phyloP scores from a whole-genome alignment of 1,140 invertebrate genomes.

The Zaprionus ornatus region DNA sequence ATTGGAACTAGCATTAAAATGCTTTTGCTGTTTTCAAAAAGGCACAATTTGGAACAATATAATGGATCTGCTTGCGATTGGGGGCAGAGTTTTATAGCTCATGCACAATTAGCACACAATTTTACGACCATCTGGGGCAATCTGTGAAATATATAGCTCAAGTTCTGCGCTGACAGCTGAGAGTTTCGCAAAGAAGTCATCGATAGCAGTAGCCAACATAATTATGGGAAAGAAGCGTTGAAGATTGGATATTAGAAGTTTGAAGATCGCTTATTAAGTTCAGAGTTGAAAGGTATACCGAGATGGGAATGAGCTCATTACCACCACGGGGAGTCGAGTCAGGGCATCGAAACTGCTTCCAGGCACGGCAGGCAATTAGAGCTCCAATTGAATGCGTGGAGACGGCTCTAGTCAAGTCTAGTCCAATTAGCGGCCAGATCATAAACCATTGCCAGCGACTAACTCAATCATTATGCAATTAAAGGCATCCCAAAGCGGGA shows the following conservation, averaged over 20 bases:
- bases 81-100: neutral
- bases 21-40: slow-evolving; percentile 28
- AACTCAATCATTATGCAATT: slow-evolving; percentile 78
- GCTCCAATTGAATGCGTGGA: neutral
- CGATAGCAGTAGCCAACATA: neutral
- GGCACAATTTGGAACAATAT: neutral
- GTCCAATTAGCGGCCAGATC: slow-evolving; percentile 71
- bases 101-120: neutral
- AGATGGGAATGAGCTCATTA: slow-evolving; percentile 41
- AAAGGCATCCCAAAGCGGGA: slow-evolving; percentile 34
- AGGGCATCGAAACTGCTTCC: slow-evolving; percentile 4
- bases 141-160: neutral
- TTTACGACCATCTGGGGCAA: neutral
- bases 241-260: slow-evolving; percentile 19
- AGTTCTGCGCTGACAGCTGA: neutral
- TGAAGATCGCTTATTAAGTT: slow-evolving; percentile 15
- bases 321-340: slow-evolving; percentile 48
- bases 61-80: neutral
- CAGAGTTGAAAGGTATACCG: slow-evolving; percentile 37
- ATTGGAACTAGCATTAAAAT: slow-evolving; percentile 42
- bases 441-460: slow-evolving; percentile 58
- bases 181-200: neutral
- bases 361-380: slow-evolving; percentile 46
- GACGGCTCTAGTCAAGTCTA: slow-evolving; percentile 1
- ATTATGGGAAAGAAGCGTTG: slow-evolving; percentile 22